A percentile compares a stretch with the other conserved stretches of the same genome.
phyloP scores from a whole-genome alignment of 2,797 vertebrate genomes.

The Perodicticus potto region DNA sequence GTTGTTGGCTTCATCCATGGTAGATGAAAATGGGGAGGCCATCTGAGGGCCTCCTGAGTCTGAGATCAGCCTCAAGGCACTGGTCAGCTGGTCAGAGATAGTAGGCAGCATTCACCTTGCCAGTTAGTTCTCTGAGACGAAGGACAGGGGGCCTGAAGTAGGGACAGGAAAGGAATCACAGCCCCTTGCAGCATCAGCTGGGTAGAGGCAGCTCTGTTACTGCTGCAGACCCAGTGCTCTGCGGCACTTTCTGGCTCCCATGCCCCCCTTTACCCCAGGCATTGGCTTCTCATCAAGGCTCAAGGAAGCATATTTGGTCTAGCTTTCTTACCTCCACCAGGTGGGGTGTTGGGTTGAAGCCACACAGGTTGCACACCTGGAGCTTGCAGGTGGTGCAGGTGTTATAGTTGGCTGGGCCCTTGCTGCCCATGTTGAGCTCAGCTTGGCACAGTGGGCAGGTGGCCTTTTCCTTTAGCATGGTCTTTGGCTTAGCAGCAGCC shows the following conservation, averaged over 20 bases:
- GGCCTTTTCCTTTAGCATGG: constrained; percentile 91
- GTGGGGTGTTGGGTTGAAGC: constrained; percentile 99
- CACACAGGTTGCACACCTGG: constrained; percentile 99
- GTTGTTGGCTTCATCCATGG: not conserved
- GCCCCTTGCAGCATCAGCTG: not conserved
- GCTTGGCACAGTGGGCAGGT: constrained; percentile 98
- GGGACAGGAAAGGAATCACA: not conserved
- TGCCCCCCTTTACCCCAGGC: not conserved
- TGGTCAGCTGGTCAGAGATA: not conserved
- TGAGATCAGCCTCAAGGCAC: not conserved
- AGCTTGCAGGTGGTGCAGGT: constrained; percentile 96
- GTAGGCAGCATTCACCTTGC: not conserved
- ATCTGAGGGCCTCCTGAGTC: not conserved
- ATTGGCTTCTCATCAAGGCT: not conserved
- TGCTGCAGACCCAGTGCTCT: not conserved
- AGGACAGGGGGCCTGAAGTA: not conserved
- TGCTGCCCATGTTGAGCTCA: constrained; percentile 92
- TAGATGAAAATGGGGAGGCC: not conserved
- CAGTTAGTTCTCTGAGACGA: not conserved
- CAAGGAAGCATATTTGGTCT: not conserved
- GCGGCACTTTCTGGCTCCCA: not conserved
- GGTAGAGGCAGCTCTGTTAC: rapidly evolving
- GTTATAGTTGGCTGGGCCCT: constrained; percentile 96
- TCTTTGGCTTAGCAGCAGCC: constrained; percentile 92
- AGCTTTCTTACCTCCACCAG: constrained; percentile 95